Percentiles rank a stretch among this genome's conserved stretches.
Evolutionary conservation across 2,888 invertebrate genomes (phyloP).

Genomic region (Pseudoips prasinana): DNA sequence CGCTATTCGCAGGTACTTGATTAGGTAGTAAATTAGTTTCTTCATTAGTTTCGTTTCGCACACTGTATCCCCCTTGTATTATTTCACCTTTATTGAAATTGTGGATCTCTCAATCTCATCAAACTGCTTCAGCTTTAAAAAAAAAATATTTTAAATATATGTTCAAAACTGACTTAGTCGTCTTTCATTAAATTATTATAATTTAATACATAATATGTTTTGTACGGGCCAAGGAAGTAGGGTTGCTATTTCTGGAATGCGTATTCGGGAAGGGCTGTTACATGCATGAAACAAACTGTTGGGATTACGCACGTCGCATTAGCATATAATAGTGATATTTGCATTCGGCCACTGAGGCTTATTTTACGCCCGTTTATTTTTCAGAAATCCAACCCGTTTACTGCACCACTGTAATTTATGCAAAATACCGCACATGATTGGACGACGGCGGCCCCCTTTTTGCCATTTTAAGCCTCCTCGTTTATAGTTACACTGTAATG

Average conservation of each 20-base stretch:
- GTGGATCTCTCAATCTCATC: too few species aligned
- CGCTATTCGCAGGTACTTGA: too few species aligned
- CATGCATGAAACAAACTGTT: conserved; percentile 55
- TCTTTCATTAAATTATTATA: conserved; percentile 12
- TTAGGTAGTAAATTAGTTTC: too few species aligned
- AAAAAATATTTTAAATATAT: too few species aligned
- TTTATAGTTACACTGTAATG: conserved; percentile 47
- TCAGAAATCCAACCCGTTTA: conserved; percentile 64
- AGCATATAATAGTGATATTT: conserved; percentile 78
- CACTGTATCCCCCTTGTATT: too few species aligned
- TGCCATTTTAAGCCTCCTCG: conserved; percentile 43
- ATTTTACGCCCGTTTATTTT: conserved; percentile 72
- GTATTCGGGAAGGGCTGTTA: conserved; percentile 54
- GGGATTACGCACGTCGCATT: conserved; percentile 72
- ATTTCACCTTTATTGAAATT: too few species aligned
- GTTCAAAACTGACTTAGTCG: too few species aligned
- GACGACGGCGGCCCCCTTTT: conserved; percentile 52
- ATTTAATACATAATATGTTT: conserved; percentile 15
- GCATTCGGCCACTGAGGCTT: conserved; percentile 64
- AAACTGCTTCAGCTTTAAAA: too few species aligned
- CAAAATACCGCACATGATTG: conserved; percentile 72
- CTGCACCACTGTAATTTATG: conserved; percentile 70
- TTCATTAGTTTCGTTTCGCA: too few species aligned
- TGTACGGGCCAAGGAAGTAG: conserved; percentile 39
- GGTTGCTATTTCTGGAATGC: conserved; percentile 51